Conservation (phyloP, 1,140 invertebrate genomes). For the Drosophila trapezifrons region DNA sequence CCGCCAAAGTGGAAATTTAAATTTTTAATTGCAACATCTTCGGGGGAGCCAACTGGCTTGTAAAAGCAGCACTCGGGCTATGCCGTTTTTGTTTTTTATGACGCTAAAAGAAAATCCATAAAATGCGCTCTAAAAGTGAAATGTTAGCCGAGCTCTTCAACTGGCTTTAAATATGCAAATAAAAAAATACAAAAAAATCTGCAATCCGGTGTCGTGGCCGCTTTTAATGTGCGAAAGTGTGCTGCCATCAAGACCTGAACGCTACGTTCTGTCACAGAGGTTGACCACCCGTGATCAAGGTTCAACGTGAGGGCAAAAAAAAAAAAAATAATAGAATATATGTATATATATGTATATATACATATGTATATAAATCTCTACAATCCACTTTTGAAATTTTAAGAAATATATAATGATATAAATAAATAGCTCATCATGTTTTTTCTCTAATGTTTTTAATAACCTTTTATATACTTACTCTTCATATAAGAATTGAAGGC, state of each 20-base stretch:
- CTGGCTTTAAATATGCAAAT: slow-evolving; percentile 63
- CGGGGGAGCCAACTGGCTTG: neutral
- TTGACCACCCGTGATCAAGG: slow-evolving; percentile 1
- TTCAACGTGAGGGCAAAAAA: neutral
- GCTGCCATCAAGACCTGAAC: slow-evolving; percentile 14
- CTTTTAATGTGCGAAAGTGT: slow-evolving; percentile 69
- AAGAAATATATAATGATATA: too few relatives aligned
- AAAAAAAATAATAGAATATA: too few relatives aligned
- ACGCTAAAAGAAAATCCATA: slow-evolving; percentile 28
- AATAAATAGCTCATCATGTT: too few relatives aligned
- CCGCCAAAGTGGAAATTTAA: slow-evolving; percentile 8
- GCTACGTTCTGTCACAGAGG: slow-evolving; percentile 19
- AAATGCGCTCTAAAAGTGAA: slow-evolving; percentile 57
- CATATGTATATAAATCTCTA: neutral
- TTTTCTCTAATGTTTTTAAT: too few relatives aligned
- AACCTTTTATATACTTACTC: too few relatives aligned
- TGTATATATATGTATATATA: neutral
- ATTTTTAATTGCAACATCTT: neutral
- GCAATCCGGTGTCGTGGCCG: slow-evolving; percentile 32
- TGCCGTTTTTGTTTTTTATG: slow-evolving; percentile 18
- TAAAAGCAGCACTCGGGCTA: neutral
- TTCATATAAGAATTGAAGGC: neutral
- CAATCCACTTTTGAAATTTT: too few relatives aligned
- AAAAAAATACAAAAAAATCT: slow-evolving; percentile 61
- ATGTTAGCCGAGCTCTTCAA: slow-evolving; percentile 22